Evolutionary conservation across 2,113 vertebrate species (phyloP), one percentile per base, ranked within the genome.

Genomic region (Neodon shergylaensis): DNA sequence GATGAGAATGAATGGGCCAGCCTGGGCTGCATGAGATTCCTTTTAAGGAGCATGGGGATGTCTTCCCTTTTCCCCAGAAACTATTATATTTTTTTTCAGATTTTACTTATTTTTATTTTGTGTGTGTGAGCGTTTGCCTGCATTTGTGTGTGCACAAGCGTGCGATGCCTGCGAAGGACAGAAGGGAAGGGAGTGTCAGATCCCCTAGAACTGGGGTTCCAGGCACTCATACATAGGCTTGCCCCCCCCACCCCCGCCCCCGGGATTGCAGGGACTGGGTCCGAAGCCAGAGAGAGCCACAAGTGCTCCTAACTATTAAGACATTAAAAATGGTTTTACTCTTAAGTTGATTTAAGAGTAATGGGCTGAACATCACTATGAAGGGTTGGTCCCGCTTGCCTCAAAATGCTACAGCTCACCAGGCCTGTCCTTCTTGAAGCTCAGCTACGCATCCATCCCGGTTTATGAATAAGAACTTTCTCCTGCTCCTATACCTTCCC

Each of bases 381-480:
- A 72, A 86, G 44, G 47, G 39, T 58, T 74, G 63, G 61, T 77
- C 90, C 42, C 17, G 9, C 63, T 8, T 54, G 73, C 54, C 26
- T 78, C 78, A 65, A 68, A 94, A 92, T 47, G 63, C 70, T 65
- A 73, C 31, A n/a, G 84, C 61, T 90, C 73, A 72, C 68, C 54
- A 54, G 70, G 21, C 14, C 58, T 21, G 39, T 92, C 65, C 63
- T 94, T 93, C 90, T 74, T 61, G 68, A 33, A 49, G 36, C 70
- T 93, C 44, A 95, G 94, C 94, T 92, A 95, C 92, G 88, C 49
- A 52, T 33, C 70, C 63, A 76, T 66, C 74, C 70, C 72, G 73
- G 47, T 3, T 82, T 19, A 47, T 0, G 5, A 90, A 74, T 79
- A 88, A 94, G 87, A 95, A 93, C 54, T 74, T 94, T 82, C 74